These are phyloP conservation scores for Apamea sordens DNA, from an alignment of 2,888 invertebrate genomes.

Conservation along the genomic window DNA sequence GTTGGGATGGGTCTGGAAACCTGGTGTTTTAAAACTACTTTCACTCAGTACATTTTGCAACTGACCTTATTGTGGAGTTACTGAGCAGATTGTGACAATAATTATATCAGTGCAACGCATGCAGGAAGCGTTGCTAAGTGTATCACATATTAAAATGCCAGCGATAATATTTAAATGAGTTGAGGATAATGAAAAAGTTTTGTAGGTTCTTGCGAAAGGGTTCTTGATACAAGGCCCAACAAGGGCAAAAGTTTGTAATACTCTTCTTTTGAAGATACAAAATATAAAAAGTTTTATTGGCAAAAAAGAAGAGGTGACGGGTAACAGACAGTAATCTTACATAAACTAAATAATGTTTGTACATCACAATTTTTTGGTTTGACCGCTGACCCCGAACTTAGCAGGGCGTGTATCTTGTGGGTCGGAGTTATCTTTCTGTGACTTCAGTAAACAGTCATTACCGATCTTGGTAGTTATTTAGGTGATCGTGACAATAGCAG, in stretches of 20 bases:
- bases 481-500: no score
- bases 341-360: neutral
- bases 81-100: constrained; percentile 75
- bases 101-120: constrained; percentile 71
- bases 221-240: neutral
- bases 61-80: constrained; percentile 78
- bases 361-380: neutral
- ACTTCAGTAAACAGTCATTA: neutral
- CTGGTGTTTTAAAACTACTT: constrained; percentile 78
- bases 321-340: neutral
- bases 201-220: neutral
- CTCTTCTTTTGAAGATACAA: neutral
- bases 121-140: constrained; percentile 62
- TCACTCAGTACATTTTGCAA: constrained; percentile 82
- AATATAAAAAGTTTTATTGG: neutral
- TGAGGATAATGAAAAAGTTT: constrained; percentile 5
- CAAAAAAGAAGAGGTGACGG: neutral
- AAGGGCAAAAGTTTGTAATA: neutral
- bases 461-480: no score
- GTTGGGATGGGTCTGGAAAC: constrained; percentile 9
- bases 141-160: constrained; percentile 48
- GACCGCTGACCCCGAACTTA: neutral
- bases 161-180: constrained; percentile 26
- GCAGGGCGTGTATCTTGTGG: neutral
- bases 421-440: neutral